Percentiles rank a stretch among this genome's conserved stretches.
These are phyloP conservation scores for Brachynemurus nebulosus DNA, from an alignment of 2,888 invertebrate genomes.

Conservation along the genomic window DNA sequence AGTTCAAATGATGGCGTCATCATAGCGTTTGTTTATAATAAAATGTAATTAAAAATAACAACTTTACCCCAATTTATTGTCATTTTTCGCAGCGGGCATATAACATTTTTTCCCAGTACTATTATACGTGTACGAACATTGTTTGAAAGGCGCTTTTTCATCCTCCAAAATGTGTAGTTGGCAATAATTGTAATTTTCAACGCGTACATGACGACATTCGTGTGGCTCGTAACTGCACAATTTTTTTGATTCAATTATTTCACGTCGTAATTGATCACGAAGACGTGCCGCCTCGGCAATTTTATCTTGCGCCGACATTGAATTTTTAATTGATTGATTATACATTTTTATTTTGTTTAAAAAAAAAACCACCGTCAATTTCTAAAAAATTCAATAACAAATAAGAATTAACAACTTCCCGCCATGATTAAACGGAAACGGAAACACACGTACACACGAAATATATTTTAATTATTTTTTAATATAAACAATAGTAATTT, in stretches of 20 bases:
- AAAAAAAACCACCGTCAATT: neutral
- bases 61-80: slow-evolving; percentile 47
- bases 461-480: no score
- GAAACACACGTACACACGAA: no score
- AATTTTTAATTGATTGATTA: neutral
- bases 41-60: slow-evolving; percentile 5
- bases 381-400: neutral
- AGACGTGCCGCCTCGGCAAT: slow-evolving; percentile 23
- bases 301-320: slow-evolving; percentile 7
- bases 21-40: no score
- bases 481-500: no score
- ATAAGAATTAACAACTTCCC: no score
- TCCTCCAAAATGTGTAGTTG: slow-evolving; percentile 73
- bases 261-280: slow-evolving; percentile 41
- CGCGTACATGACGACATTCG: slow-evolving; percentile 49
- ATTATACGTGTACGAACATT: slow-evolving; percentile 56
- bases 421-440: neutral
- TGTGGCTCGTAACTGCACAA: slow-evolving; percentile 48
- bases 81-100: slow-evolving; percentile 60
- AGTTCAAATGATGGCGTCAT: no score
- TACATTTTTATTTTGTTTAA: neutral
- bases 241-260: slow-evolving; percentile 45
- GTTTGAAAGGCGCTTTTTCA: slow-evolving; percentile 66
- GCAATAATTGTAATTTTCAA: slow-evolving; percentile 66
- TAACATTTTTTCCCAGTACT: slow-evolving; percentile 60